These are phyloP conservation scores for Poeciliopsis prolifica DNA, from an alignment of 2,113 vertebrate genomes.

Conservation along the genomic window DNA sequence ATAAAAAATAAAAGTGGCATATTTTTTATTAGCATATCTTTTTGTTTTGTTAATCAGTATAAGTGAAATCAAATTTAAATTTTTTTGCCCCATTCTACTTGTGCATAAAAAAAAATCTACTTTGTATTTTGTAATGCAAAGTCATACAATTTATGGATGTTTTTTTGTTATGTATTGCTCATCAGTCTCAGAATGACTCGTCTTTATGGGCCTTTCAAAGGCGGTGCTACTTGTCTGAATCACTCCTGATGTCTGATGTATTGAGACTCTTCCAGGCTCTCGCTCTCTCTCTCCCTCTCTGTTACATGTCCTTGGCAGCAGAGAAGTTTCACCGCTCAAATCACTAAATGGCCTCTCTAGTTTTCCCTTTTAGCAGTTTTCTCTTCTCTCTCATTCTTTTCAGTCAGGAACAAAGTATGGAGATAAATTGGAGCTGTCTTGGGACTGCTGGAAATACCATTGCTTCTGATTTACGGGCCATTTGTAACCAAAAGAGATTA, in stretches of 20 bases:
- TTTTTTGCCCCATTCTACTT: background rate
- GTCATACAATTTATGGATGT: constrained; percentile 1
- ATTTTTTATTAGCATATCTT: background rate
- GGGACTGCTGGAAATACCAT: constrained; percentile 65
- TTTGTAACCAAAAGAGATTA: constrained; percentile 75
- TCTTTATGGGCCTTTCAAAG: constrained; percentile 62
- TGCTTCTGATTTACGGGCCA: constrained; percentile 75
- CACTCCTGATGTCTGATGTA: constrained; percentile 74
- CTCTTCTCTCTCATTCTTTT: constrained; percentile 64
- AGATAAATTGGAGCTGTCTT: constrained; percentile 83
- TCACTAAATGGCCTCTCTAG: constrained; percentile 74
- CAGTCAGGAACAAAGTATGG: constrained; percentile 75
- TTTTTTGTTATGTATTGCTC: constrained; percentile 39
- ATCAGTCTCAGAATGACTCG: constrained; percentile 46
- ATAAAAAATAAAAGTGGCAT: background rate
- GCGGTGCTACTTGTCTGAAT: constrained; percentile 63
- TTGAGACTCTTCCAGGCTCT: constrained; percentile 72
- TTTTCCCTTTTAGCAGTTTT: constrained; percentile 70
- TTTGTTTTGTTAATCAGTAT: background rate
- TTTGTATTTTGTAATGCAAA: background rate
- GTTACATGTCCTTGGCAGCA: constrained; percentile 83
- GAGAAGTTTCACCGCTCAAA: constrained; percentile 79
- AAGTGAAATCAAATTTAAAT: background rate
- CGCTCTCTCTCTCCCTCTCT: constrained; percentile 73
- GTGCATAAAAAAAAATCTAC: background rate